Percentiles rank a stretch among this genome's conserved stretches.
phyloP scores from a whole-genome alignment of 2,888 invertebrate genomes.

The Apodemia hepburni region DNA sequence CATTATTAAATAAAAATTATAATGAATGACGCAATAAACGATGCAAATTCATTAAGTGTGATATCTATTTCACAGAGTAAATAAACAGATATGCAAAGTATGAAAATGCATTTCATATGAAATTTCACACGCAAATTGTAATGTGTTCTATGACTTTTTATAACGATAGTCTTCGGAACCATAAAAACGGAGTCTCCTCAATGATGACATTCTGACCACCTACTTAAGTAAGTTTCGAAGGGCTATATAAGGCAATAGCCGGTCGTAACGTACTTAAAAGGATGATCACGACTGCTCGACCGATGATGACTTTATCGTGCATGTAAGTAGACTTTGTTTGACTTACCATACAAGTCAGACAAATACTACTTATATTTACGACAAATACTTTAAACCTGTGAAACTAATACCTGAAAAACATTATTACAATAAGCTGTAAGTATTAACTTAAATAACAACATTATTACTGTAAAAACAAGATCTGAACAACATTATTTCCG shows the following conservation, averaged over 20 bases:
- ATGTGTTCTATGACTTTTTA: no score
- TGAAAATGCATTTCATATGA: no score
- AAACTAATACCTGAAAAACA: no score
- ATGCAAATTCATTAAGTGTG: no score
- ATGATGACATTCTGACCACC: slow-evolving; percentile 27
- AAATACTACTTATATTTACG: slow-evolving; percentile 36
- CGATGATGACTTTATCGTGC: slow-evolving; percentile 28
- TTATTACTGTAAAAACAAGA: background rate
- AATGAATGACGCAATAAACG: no score
- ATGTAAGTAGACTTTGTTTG: slow-evolving; percentile 38
- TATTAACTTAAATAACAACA: background rate
- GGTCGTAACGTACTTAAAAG: slow-evolving; percentile 50
- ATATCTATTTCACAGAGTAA: no score
- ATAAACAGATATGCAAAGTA: no score
- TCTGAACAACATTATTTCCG: no score
- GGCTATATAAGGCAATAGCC: slow-evolving; percentile 40
- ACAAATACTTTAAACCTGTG: background rate
- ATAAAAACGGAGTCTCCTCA: background rate
- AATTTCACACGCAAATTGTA: no score
- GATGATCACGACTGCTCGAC: slow-evolving; percentile 29
- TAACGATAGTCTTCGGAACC: no score
- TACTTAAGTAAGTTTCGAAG: slow-evolving; percentile 44
- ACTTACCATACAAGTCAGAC: slow-evolving; percentile 36
- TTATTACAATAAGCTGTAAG: no score
- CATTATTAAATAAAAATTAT: no score